Conservation (phyloP, 2,797 vertebrate species). For the Acrocephalus scirpaceus region DNA sequence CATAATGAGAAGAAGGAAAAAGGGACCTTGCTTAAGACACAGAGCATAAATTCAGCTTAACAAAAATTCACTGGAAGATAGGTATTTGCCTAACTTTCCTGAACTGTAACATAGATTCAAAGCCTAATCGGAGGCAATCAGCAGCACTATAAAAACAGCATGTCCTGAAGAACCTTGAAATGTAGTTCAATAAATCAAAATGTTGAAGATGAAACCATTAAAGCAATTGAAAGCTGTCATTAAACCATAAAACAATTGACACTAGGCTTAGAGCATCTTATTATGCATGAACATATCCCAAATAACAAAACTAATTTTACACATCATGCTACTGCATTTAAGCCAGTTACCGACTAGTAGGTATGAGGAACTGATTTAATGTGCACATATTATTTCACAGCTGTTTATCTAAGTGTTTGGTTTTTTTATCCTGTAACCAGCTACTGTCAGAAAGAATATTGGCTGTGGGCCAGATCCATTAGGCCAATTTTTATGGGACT, state of each 20-base stretch:
- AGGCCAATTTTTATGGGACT: not conserved
- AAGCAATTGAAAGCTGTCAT: not conserved
- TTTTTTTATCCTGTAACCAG: not conserved
- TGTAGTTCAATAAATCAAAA: not conserved
- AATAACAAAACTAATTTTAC: constrained; percentile 7
- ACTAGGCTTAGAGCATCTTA: not conserved
- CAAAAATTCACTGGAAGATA: not conserved
- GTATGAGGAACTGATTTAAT: not conserved
- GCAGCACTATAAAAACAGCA: not conserved
- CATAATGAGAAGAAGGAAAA: not conserved
- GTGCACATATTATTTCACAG: not conserved
- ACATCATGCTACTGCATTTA: not conserved
- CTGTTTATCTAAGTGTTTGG: not conserved
- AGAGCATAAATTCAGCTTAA: not conserved
- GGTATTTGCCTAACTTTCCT: not conserved
- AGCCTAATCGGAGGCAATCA: not conserved
- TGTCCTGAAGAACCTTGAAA: not conserved
- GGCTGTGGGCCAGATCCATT: not conserved
- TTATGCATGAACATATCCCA: not conserved
- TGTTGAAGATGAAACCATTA: not conserved
- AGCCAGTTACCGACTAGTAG: not conserved
- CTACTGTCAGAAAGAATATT: not conserved
- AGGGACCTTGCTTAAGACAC: not conserved
- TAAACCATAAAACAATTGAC: not conserved
- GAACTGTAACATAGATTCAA: not conserved